These are phyloP conservation scores for Probosciger aterrimus DNA, from an alignment of 2,113 vertebrate genomes.

Conservation along the genomic window DNA sequence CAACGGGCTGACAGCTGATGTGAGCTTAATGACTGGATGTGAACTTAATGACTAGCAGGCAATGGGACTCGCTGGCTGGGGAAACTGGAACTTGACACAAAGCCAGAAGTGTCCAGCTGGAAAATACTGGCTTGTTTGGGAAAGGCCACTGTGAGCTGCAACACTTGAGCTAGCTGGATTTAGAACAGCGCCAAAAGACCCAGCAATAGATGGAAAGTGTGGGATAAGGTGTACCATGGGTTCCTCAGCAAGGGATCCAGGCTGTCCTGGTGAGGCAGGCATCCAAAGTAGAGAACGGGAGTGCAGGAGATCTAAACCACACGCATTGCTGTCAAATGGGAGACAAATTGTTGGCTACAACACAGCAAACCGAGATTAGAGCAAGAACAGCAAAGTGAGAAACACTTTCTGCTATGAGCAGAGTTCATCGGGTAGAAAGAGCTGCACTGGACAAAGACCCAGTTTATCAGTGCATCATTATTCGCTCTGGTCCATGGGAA, in stretches of 20 bases:
- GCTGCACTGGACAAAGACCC: not conserved
- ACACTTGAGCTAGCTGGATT: not conserved
- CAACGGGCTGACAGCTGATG: fast-evolving
- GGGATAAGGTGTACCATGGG: fast-evolving
- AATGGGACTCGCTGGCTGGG: not conserved
- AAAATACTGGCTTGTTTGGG: not conserved
- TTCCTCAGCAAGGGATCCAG: not conserved
- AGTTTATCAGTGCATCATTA: not conserved
- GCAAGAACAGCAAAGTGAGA: not conserved
- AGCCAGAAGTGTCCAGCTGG: not conserved
- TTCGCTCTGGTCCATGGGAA: not conserved
- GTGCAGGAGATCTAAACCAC: not conserved
- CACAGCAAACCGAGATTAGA: not conserved
- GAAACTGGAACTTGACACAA: not conserved
- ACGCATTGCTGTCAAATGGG: fast-evolving
- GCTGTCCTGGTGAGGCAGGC: fast-evolving
- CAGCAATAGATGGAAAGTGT: not conserved
- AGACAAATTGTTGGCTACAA: not conserved
- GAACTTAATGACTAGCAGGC: not conserved
- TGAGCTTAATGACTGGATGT: not conserved
- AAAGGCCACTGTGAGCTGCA: not conserved
- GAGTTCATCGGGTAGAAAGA: not conserved
- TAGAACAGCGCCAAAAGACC: fast-evolving
- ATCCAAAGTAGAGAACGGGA: not conserved
- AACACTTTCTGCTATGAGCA: fast-evolving